phyloP scores from a whole-genome alignment of 2,113 vertebrate species.

The Nothobranchius furzeri region DNA sequence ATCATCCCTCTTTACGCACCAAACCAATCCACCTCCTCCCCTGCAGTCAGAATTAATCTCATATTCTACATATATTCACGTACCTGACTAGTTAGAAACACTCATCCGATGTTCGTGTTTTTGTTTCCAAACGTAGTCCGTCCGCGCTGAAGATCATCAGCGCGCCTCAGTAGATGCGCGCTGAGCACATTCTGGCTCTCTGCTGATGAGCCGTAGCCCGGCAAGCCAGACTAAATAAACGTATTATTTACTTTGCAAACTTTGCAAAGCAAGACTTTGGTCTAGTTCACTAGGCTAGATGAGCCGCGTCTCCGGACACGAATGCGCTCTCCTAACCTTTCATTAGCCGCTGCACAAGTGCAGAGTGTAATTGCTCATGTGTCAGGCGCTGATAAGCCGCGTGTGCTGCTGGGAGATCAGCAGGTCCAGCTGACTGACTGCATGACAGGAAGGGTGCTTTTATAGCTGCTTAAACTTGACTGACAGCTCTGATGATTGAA shows the following conservation, averaged over 20 bases:
- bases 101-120: background rate
- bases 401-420: background rate
- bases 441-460: background rate
- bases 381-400: background rate
- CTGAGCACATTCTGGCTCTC: background rate
- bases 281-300: no score
- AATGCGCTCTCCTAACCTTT: background rate
- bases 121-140: background rate
- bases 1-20: no score
- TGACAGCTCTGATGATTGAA: conserved; percentile 18
- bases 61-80: no score
- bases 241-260: no score
- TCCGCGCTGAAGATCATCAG: background rate
- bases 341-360: background rate
- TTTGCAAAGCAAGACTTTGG: no score
- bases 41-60: no score
- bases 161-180: conserved; percentile 37
- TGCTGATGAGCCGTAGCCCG: no score
- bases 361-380: background rate
- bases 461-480: conserved; percentile 27
- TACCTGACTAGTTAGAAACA: background rate
- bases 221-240: no score
- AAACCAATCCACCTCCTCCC: no score
- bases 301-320: background rate
- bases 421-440: conserved; percentile 3